Evolutionary conservation across 2,888 invertebrate genomes (phyloP).

Genomic region (Drosophila colorata): DNA sequence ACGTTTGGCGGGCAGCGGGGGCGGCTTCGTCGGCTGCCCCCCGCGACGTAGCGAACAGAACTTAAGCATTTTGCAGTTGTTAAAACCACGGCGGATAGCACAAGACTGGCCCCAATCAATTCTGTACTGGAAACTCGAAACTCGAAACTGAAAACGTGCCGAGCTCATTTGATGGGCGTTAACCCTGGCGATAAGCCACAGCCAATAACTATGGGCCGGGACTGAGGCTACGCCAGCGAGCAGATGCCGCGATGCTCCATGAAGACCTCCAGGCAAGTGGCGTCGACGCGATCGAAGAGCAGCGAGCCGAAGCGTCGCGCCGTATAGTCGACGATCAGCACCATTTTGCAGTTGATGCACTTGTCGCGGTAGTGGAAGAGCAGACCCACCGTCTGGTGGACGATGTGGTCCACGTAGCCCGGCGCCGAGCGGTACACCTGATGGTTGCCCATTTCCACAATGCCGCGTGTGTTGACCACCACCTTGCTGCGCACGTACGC

Average conservation of each 20-base stretch:
- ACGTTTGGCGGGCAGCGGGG: constrained; percentile 54
- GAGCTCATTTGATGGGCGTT: constrained; percentile 64
- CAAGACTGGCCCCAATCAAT: constrained; percentile 24
- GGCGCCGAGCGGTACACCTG: constrained; percentile 87
- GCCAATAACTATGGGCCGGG: constrained; percentile 1
- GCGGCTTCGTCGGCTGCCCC: constrained; percentile 26
- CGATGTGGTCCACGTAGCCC: constrained; percentile 76
- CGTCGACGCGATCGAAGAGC: constrained; percentile 83
- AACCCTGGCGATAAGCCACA: constrained; percentile 45
- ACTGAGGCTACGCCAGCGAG: constrained; percentile 55
- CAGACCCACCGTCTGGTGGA: constrained; percentile 81
- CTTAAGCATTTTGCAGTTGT: constrained; percentile 77
- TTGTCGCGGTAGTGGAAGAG: constrained; percentile 84
- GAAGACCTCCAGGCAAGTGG: constrained; percentile 79
- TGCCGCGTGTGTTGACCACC: constrained; percentile 92
- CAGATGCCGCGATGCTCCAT: constrained; percentile 77
- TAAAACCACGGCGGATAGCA: constrained; percentile 9
- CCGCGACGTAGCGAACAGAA: constrained; percentile 79
- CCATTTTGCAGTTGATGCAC: constrained; percentile 80
- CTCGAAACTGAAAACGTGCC: neutral
- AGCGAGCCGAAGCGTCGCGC: constrained; percentile 83
- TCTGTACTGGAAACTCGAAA: no score
- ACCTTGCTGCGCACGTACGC: constrained; percentile 95
- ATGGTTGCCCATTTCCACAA: constrained; percentile 95
- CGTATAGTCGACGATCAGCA: constrained; percentile 80